Evolutionary conservation across 2,888 invertebrate species (phyloP).

Genomic region (Phortica okadai): DNA sequence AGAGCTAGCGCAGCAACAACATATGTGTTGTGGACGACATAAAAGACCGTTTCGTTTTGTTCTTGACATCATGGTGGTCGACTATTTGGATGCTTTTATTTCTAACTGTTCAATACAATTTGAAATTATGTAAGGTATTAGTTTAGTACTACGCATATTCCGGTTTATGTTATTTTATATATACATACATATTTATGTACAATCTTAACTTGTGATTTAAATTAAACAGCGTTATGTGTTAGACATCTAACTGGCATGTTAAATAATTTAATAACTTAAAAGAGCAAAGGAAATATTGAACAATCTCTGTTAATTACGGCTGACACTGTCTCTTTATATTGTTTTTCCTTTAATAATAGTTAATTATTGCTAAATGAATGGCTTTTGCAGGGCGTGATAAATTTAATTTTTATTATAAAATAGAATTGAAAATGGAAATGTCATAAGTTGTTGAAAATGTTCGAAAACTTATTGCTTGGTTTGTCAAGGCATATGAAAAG

Average conservation of each 20-base stretch:
- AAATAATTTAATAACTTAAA: background rate
- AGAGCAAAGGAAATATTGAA: background rate
- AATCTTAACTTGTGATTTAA: conserved; percentile 27
- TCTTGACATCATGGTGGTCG: too few relatives aligned
- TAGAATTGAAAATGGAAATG: too few relatives aligned
- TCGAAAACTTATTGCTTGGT: too few relatives aligned
- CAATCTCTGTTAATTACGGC: background rate
- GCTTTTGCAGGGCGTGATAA: too few relatives aligned
- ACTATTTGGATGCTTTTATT: too few relatives aligned
- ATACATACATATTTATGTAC: conserved; percentile 17
- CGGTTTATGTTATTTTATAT: conserved; percentile 14
- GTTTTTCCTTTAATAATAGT: background rate
- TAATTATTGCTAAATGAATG: conserved; percentile 3
- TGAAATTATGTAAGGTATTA: conserved; percentile 9
- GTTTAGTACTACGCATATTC: conserved; percentile 1
- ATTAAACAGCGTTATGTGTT: conserved; percentile 14
- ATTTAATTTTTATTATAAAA: too few relatives aligned
- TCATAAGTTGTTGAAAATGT: too few relatives aligned
- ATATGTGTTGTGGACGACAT: too few relatives aligned
- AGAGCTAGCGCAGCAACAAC: background rate
- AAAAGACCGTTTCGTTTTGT: too few relatives aligned
- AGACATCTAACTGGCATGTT: conserved; percentile 8
- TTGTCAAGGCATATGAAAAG: too few relatives aligned
- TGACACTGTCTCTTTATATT: background rate
- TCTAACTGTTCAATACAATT: background rate